Base-by-base conservation (phyloP, 2,113 vertebrate genomes). In the Amia ocellicauda region DNA sequence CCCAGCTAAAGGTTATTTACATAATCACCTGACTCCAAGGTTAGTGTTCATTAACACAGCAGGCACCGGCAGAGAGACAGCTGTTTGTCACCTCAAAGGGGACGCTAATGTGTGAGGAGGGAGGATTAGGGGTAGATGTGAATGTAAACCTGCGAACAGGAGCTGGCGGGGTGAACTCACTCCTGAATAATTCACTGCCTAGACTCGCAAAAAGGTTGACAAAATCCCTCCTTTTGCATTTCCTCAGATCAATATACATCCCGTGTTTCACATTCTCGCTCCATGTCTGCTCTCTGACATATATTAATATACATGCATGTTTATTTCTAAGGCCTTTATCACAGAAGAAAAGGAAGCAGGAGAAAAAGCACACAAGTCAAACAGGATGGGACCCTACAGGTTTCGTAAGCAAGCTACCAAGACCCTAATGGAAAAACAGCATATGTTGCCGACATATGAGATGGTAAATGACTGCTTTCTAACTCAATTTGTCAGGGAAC, bases 41-140 rank as follows among this genome's bases (percentile, higher is more conserved):
- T 91, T 86, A 83, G 73, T 72, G 70, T 87, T 92, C 92, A 93
- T 91, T 93, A 91, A 86, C 81, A 80, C 83, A 79, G 76, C 69
- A 71, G 76, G 80, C 67, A 67, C 72, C 80, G 85, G 82, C 86
- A 74, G 47, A 80, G 85, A 83, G 78, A 86, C 90, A 78, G 88
- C 81, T 71, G 77, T 65, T 71, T 70, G 77, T 78, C 78, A 79
- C 77, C 72, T 68, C 68, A 3, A 17, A 31, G 31, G 51, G 52
- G 8, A n/a, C n/a, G n/a, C n/a, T n/a, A n/a, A n/a, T n/a, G n/a
- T n/a, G n/a, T n/a, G 26, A 23, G 13, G 42, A 22, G 24, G 40
- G 27, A 51, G 27, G 73, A 70, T 72, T 74, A 36, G 5, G 11
- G 31, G 11, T 36, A 5, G 11, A 1, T 11, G 5, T 11, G 1